Evolutionary conservation across 2,888 invertebrate genomes (phyloP).

Genomic region (Hoplodrina ambigua): DNA sequence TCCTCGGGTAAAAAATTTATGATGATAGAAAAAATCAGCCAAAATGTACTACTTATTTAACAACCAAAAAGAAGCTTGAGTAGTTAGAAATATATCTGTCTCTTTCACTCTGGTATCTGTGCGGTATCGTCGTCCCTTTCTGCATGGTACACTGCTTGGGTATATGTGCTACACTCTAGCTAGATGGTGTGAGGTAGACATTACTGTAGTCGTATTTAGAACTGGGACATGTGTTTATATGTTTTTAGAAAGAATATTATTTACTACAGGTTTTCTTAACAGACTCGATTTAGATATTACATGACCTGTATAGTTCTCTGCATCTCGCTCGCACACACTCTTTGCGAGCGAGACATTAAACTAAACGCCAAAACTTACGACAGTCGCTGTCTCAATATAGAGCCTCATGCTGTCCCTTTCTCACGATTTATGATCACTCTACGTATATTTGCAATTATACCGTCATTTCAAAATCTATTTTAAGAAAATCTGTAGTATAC

Average conservation of each 20-base stretch:
- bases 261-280: slow-evolving; percentile 27
- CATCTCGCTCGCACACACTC: not conserved
- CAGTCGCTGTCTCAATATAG: not conserved
- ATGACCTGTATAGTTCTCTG: not conserved
- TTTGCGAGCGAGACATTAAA: not conserved
- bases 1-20: not conserved
- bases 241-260: slow-evolving; percentile 30
- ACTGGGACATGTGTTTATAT: slow-evolving; percentile 54
- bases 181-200: slow-evolving; percentile 61
- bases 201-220: slow-evolving; percentile 46
- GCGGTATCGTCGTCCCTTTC: slow-evolving; percentile 67
- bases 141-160: slow-evolving; percentile 82
- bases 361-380: not conserved
- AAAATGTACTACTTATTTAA: slow-evolving; percentile 21
- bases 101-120: slow-evolving; percentile 67
- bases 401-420: not conserved
- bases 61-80: slow-evolving; percentile 63
- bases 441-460: too few relatives aligned
- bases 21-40: not conserved
- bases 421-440: not conserved
- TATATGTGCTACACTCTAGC: slow-evolving; percentile 73
- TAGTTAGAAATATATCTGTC: slow-evolving; percentile 67
- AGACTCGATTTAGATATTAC: not conserved
- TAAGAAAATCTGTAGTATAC: slow-evolving; percentile 27
- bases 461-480: slow-evolving; percentile 8